Conservation (phyloP, 2,797 vertebrate genomes). For the Rhynchotus rufescens region DNA sequence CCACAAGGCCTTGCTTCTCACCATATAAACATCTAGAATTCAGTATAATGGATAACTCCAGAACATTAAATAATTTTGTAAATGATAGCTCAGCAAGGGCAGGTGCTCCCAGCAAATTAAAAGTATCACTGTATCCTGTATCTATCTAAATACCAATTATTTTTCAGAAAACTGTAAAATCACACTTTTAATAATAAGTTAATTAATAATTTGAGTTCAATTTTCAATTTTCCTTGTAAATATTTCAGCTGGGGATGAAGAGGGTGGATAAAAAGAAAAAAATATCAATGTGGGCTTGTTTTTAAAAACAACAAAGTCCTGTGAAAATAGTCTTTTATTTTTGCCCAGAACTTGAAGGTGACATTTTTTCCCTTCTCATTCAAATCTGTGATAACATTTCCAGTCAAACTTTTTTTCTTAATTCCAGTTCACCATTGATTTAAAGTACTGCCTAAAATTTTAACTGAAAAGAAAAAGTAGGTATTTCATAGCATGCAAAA, state of each 20-base stretch:
- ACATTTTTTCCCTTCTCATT: background rate
- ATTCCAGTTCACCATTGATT: background rate
- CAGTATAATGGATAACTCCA: background rate
- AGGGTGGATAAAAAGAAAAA: background rate
- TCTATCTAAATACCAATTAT: background rate
- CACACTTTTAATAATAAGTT: background rate
- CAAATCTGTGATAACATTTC: background rate
- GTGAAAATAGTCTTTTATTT: background rate
- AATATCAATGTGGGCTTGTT: background rate
- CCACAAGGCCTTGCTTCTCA: background rate
- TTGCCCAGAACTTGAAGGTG: background rate
- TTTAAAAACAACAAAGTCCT: background rate
- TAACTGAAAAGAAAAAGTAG: background rate
- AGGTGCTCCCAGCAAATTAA: background rate
- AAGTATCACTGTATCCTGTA: background rate
- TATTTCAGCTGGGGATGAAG: background rate
- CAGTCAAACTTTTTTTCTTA: background rate
- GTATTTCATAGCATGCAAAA: background rate
- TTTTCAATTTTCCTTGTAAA: background rate
- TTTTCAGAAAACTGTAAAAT: background rate
- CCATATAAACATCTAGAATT: fast-evolving
- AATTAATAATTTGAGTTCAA: background rate
- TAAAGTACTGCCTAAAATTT: background rate
- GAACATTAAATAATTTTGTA: background rate
- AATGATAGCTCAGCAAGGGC: background rate